A percentile compares a stretch with the other conserved stretches of the same genome.
Conservation (phyloP, 1,140 invertebrate species). For the Lepidurus arcticus region DNA sequence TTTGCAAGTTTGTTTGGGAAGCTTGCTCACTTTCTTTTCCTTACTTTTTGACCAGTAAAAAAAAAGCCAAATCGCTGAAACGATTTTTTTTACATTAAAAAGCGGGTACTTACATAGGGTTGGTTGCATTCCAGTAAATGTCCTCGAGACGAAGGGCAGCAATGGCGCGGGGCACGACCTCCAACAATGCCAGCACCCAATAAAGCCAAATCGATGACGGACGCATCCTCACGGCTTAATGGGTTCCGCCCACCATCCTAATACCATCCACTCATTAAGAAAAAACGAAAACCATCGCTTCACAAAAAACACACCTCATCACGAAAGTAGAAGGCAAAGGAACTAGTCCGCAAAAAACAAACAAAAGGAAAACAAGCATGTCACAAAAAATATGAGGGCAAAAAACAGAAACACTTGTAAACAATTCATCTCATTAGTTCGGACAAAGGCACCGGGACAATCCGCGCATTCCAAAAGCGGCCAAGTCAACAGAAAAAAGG, state of each 20-base stretch:
- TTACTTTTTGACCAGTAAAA: too few relatives aligned
- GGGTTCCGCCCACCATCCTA: constrained; percentile 16
- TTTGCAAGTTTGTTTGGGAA: too few relatives aligned
- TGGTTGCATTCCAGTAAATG: constrained; percentile 14
- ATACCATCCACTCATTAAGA: constrained; percentile 5
- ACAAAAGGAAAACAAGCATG: too few relatives aligned
- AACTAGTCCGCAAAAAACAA: too few relatives aligned
- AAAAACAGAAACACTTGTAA: background rate
- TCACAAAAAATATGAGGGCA: background rate
- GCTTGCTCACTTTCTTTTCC: too few relatives aligned
- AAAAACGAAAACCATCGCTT: background rate
- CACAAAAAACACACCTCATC: background rate
- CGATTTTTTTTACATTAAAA: background rate
- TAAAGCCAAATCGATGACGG: constrained; percentile 19
- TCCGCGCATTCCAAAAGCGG: background rate
- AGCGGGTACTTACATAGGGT: constrained; percentile 1
- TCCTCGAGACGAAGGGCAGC: constrained; percentile 6
- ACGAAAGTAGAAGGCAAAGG: background rate
- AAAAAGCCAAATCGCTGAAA: too few relatives aligned
- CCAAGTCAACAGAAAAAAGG: background rate
- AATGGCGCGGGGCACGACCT: constrained; percentile 8
- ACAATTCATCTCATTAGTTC: background rate
- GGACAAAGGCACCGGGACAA: background rate
- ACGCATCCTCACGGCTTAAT: constrained; percentile 17
- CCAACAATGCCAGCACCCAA: constrained; percentile 17